phyloP scores from a whole-genome alignment of 2,113 vertebrate genomes.

The Indicator maculatus region DNA sequence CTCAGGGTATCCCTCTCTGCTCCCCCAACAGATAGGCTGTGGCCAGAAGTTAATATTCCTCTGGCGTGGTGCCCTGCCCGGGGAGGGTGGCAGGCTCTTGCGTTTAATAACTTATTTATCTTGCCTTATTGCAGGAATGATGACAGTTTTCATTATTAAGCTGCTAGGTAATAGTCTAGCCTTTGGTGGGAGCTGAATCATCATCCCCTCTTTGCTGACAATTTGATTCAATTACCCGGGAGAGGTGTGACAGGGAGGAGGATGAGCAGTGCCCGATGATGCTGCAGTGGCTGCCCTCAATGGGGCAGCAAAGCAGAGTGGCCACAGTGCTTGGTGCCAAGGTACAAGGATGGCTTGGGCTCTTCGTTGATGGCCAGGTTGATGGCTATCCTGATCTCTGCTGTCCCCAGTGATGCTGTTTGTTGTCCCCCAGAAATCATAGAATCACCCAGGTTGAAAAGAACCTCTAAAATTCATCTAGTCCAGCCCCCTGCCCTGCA shows the following conservation, averaged over 20 bases:
- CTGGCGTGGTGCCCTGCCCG: conserved; percentile 43
- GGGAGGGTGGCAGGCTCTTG: conserved; percentile 38
- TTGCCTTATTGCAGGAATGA: conserved; percentile 72
- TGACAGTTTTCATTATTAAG: conserved; percentile 74
- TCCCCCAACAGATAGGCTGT: background rate
- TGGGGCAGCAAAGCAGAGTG: background rate
- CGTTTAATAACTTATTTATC: conserved; percentile 75
- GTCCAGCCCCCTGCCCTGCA: no score
- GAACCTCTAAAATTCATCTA: no score
- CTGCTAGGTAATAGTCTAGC: conserved; percentile 69
- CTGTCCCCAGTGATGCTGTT: background rate
- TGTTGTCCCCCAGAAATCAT: background rate
- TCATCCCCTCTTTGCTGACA: conserved; percentile 53
- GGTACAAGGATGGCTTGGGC: fast-evolving
- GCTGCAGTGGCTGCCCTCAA: background rate
- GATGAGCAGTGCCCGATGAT: fast-evolving
- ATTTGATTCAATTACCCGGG: conserved; percentile 32
- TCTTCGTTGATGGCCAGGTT: fast-evolving
- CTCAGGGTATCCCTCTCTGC: background rate
- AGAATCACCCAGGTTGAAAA: no score
- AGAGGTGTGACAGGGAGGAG: conserved; percentile 1
- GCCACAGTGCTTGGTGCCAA: background rate
- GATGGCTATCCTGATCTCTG: background rate
- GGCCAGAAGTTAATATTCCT: conserved; percentile 54
- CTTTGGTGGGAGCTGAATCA: conserved; percentile 70